phyloP scores from a whole-genome alignment of 2,888 invertebrate genomes.

The Euphydryas editha region DNA sequence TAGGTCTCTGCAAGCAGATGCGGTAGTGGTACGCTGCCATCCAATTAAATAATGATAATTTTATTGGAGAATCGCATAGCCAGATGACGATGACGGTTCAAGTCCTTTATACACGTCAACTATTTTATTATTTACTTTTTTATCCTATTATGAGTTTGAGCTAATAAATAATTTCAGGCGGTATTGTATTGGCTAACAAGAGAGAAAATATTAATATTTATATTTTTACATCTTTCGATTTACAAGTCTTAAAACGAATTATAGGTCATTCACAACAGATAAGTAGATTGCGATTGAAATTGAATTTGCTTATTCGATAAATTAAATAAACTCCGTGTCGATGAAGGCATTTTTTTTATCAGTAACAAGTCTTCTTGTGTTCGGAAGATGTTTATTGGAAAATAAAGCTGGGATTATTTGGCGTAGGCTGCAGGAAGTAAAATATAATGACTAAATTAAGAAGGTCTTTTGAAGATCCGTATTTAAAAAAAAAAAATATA shows the following conservation, averaged over 20 bases:
- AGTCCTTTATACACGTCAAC: no score
- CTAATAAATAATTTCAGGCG: no score
- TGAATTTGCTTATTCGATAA: constrained; percentile 52
- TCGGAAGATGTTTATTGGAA: constrained; percentile 43
- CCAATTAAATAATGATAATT: no score
- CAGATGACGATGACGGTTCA: no score
- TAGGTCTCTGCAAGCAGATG: no score
- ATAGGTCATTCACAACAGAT: constrained; percentile 9
- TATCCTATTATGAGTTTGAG: no score
- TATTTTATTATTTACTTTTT: no score
- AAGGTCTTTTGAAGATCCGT: constrained; percentile 21
- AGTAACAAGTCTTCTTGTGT: constrained; percentile 39
- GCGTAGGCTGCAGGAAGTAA: background rate
- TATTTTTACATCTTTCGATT: background rate
- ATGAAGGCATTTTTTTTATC: constrained; percentile 20
- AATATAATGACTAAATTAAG: constrained; percentile 17
- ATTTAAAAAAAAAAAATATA: background rate
- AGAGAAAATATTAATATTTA: background rate
- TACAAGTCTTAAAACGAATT: background rate
- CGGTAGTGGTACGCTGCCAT: no score
- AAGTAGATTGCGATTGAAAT: constrained; percentile 49
- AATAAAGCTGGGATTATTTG: constrained; percentile 36
- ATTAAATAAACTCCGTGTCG: constrained; percentile 42
- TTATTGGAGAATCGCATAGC: no score
- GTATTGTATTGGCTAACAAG: no score